A percentile compares a stretch with the other conserved stretches of the same genome.
These are phyloP conservation scores for Bellardia bayeri DNA, from an alignment of 2,888 invertebrate genomes.

Conservation along the genomic window DNA sequence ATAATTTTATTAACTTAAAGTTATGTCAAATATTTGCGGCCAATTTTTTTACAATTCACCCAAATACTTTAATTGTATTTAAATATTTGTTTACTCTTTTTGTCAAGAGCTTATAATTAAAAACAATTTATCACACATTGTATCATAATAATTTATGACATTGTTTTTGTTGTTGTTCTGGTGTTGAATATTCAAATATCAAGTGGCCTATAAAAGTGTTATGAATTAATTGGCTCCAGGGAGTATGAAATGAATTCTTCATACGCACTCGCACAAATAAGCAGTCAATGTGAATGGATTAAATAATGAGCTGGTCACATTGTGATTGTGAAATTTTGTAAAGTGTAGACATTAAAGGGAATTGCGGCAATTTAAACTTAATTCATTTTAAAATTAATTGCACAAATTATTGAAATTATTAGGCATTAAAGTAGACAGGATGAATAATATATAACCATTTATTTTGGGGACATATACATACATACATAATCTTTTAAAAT, in stretches of 20 bases:
- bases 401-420: conserved; percentile 1
- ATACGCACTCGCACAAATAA: not conserved
- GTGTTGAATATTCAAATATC: conserved; percentile 69
- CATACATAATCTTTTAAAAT: too few relatives aligned
- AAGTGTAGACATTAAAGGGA: conserved; percentile 34
- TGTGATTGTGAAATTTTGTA: conserved; percentile 25
- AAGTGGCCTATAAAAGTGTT: conserved; percentile 72
- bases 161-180: conserved; percentile 34
- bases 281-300: conserved; percentile 1
- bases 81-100: too few relatives aligned
- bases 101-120: conserved; percentile 39
- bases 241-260: conserved; percentile 43
- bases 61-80: too few relatives aligned
- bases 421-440: not conserved
- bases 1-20: too few relatives aligned
- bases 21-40: too few relatives aligned
- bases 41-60: too few relatives aligned
- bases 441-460: not conserved
- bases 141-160: conserved; percentile 63
- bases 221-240: conserved; percentile 68
- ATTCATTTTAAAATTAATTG: conserved; percentile 41
- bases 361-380: conserved; percentile 35
- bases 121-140: conserved; percentile 68
- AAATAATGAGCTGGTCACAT: conserved; percentile 48
- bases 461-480: too few relatives aligned